Conservation (phyloP, 2,888 invertebrate species). For the Crepidodera aurea region DNA sequence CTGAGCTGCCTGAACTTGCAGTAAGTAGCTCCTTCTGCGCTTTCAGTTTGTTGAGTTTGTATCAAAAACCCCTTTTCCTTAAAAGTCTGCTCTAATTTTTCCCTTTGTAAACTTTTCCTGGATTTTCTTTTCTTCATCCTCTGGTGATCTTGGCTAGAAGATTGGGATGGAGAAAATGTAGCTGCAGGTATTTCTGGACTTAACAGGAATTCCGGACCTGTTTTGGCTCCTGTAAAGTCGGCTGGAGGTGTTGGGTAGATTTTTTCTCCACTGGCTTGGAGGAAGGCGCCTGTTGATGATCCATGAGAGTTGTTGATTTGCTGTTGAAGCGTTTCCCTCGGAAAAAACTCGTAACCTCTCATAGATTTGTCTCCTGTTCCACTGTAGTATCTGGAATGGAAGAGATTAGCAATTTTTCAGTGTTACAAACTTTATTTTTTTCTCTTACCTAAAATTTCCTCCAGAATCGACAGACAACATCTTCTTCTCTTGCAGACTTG, state of each 20-base stretch:
- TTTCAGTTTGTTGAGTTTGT: slow-evolving; percentile 91
- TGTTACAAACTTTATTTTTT: background rate
- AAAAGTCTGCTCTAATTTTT: slow-evolving; percentile 90
- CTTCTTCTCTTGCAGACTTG: slow-evolving; percentile 88
- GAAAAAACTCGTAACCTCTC: slow-evolving; percentile 79
- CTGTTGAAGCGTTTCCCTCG: slow-evolving; percentile 74
- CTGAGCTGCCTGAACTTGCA: slow-evolving; percentile 91
- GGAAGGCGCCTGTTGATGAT: slow-evolving; percentile 64
- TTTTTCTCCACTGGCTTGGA: slow-evolving; percentile 66
- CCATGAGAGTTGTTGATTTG: slow-evolving; percentile 65
- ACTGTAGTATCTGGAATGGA: slow-evolving; percentile 76
- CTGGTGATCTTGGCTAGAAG: slow-evolving; percentile 50
- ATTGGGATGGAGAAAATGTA: slow-evolving; percentile 45
- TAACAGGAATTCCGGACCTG: slow-evolving; percentile 55
- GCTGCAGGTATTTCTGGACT: slow-evolving; percentile 53
- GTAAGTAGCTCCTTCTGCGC: slow-evolving; percentile 92
- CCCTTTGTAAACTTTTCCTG: slow-evolving; percentile 82
- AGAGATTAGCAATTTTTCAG: slow-evolving; percentile 17
- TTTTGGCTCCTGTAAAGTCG: slow-evolving; percentile 53
- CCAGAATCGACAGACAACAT: slow-evolving; percentile 90
- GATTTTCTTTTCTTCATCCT: slow-evolving; percentile 74
- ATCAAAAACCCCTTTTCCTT: slow-evolving; percentile 93
- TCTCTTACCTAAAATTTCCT: slow-evolving; percentile 77
- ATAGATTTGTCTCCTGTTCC: slow-evolving; percentile 84
- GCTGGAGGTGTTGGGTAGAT: slow-evolving; percentile 58